Percentiles rank a stretch among this genome's conserved stretches.
Conservation (phyloP, 2,888 invertebrate species). For the Drosophila kambysellisi region DNA sequence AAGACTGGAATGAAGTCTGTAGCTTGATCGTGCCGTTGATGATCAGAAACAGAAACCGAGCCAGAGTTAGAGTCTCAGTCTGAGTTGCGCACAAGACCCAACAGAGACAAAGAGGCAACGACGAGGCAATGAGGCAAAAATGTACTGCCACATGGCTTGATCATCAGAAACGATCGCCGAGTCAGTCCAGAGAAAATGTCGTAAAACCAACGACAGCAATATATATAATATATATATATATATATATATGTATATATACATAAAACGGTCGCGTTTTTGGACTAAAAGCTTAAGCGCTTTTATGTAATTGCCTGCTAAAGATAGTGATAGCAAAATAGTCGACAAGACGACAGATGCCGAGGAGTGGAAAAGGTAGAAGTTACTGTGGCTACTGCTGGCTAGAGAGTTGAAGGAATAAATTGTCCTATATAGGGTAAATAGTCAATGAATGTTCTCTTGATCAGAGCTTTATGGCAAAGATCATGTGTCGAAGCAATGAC, state of each 20-base stretch:
- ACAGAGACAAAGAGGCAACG: conserved; percentile 4
- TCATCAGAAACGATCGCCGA: conserved; percentile 54
- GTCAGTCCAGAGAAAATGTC: conserved; percentile 55
- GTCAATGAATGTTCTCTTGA: conserved; percentile 3
- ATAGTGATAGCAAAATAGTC: conserved; percentile 48
- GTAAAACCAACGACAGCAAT: conserved; percentile 48
- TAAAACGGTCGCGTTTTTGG: conserved; percentile 56
- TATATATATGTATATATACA: not conserved
- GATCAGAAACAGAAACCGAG: conserved; percentile 45
- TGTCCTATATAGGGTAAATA: conserved; percentile 12
- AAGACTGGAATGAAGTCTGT: conserved; percentile 49
- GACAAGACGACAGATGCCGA: not conserved
- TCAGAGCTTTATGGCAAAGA: conserved; percentile 23
- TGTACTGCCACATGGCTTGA: conserved; percentile 50
- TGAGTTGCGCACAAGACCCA: not conserved
- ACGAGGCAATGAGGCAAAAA: conserved; percentile 26
- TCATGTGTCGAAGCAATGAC: conserved; percentile 3
- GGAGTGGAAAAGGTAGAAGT: not conserved
- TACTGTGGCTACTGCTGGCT: conserved; percentile 20
- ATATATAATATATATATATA: conserved; percentile 8
- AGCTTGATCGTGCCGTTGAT: conserved; percentile 71
- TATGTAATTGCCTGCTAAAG: conserved; percentile 74
- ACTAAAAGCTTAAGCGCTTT: conserved; percentile 71
- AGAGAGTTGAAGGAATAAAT: not conserved
- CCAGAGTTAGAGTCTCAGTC: not conserved